Conservation (phyloP, 30 jellyfish, hydroid and myxozoan genomes). For the Chrysaora quinquecirrha region DNA sequence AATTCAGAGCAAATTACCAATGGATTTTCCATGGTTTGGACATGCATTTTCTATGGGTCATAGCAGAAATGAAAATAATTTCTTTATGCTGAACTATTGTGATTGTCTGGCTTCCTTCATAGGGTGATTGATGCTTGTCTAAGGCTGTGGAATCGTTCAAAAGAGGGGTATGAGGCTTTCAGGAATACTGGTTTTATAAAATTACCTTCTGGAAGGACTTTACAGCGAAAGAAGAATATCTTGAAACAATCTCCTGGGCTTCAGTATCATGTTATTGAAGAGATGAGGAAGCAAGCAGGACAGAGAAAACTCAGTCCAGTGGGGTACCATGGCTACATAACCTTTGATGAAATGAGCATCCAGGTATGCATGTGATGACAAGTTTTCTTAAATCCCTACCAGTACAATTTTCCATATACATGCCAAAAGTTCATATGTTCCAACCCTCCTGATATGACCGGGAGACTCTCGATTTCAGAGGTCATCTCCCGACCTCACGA, state of each 20-base stretch:
- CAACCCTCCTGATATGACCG: too few relatives aligned
- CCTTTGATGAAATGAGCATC: not conserved
- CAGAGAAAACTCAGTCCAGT: not conserved
- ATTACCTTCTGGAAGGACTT: conserved; percentile 5
- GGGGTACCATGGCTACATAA: not conserved
- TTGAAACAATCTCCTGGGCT: not conserved
- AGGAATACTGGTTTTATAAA: conserved; percentile 5
- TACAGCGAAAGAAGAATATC: not conserved
- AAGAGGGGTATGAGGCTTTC: conserved; percentile 4
- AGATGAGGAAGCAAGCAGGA: not conserved
- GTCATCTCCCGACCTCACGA: too few relatives aligned
- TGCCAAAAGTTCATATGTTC: too few relatives aligned
- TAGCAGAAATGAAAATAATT: too few relatives aligned
- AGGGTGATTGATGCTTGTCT: not conserved
- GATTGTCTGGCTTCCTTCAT: too few relatives aligned
- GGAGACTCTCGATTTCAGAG: too few relatives aligned
- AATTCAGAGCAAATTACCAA: too few relatives aligned
- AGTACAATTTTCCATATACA: not conserved
- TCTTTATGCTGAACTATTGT: too few relatives aligned
- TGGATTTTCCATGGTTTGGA: too few relatives aligned
- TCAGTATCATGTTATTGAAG: not conserved
- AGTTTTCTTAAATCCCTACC: not conserved
- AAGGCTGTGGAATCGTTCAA: conserved; percentile 5
- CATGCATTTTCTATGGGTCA: too few relatives aligned
- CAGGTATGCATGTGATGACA: not conserved